These are phyloP conservation scores for Puffinus mauretanicus DNA, from an alignment of 2,113 vertebrate species.

Conservation along the genomic window DNA sequence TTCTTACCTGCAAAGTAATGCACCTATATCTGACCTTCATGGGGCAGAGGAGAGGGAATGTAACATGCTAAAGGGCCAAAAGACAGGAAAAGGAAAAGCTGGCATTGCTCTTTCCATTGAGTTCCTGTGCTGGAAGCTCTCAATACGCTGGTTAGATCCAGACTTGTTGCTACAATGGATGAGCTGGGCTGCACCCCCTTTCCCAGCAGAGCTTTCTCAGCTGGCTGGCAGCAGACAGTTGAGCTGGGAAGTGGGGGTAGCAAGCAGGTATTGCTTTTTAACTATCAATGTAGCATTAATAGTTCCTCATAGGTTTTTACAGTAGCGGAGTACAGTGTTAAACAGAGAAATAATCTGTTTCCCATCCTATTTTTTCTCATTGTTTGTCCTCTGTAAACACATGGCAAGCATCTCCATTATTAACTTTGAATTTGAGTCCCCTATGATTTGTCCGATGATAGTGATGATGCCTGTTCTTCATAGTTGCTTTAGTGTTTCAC, in stretches of 20 bases:
- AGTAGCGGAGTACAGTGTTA: background rate
- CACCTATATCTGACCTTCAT: background rate
- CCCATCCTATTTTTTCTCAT: background rate
- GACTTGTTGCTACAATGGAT: background rate
- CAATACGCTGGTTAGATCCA: background rate
- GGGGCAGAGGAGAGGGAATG: background rate
- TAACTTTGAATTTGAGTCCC: background rate
- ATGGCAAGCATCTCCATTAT: background rate
- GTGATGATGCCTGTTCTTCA: background rate
- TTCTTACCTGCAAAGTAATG: background rate
- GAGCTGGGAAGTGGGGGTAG: background rate
- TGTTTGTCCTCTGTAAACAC: conserved; percentile 32
- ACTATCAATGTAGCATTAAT: background rate
- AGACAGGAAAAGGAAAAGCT: background rate
- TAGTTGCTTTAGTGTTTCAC: background rate
- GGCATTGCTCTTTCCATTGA: background rate
- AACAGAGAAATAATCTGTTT: background rate
- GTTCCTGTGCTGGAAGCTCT: background rate
- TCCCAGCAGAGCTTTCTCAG: background rate
- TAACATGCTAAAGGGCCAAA: background rate
- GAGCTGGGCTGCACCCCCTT: background rate
- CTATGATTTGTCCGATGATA: background rate
- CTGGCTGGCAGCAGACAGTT: background rate
- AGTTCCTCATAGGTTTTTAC: background rate
- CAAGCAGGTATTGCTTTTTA: background rate